Evolutionary conservation across 1,140 invertebrate genomes (phyloP), one percentile per base, ranked within the genome.

Genomic region (Formica exsecta): DNA sequence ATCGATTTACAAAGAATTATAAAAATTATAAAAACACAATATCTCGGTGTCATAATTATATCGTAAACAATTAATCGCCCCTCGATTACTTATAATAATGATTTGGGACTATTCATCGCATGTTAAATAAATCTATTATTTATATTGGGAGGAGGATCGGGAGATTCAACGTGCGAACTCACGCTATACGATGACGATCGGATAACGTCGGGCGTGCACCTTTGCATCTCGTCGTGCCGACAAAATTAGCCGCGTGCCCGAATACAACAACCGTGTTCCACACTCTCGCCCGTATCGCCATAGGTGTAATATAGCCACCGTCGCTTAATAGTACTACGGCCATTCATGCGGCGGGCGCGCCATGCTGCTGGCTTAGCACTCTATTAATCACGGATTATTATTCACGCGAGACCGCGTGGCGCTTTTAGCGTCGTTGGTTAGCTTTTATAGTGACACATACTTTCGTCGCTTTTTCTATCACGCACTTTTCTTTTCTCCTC

Each of bases 381-480:
- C 93, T 93, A 94, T 94, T 94, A 94, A 94, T 93, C 93, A 94
- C 87, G 90, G 93, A 94, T 94, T 94, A 94, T 94, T 94, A 93
- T 94, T 94, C 93, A 94, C 93, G 92, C 91, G 86, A 83, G 86
- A 83, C 85, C 85, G 90, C 87, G 91, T 86, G 90, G 84, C 85
- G 92, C 93, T 92, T 93, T 94, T 93, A 92, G 86, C 92, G 86
- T 41, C 77, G 88, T 85, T 48, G 22, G 36, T 88, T 89, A 41
- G 13, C 79, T 61, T 59, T 83, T 83, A 32, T 32, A 62, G 79
- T 29, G 90, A 91, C 48, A 6, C 48, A 51, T 51, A 51, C 91
- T 91, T 92, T 92, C 87, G 91, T 92, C 89, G 87, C 70, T 88
- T 81, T 83, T 61, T 29, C 73, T 71, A 64, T 13, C 65, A 44